Evolutionary conservation across 2,888 invertebrate species (phyloP).

Genomic region (Gortyna flavago): DNA sequence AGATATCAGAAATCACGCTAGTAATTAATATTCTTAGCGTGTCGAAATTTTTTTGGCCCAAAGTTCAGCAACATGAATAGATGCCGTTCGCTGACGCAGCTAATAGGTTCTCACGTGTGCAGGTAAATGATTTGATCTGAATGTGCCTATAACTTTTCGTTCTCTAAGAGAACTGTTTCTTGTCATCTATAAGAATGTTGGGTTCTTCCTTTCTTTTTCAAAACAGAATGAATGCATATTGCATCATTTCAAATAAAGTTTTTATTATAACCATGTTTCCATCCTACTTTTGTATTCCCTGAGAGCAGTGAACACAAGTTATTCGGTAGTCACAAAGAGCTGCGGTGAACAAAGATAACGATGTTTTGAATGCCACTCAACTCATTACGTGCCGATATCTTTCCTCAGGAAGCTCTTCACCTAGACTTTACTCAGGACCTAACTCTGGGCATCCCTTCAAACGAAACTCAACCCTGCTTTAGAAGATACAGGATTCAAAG

Average conservation of each 20-base stretch:
- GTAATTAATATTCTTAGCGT: no score
- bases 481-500: slow-evolving; percentile 39
- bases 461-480: slow-evolving; percentile 59
- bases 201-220: not conserved
- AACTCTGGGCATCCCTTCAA: slow-evolving; percentile 60
- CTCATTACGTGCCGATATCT: slow-evolving; percentile 88
- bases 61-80: no score
- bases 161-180: not conserved
- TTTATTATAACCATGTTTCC: slow-evolving; percentile 18
- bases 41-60: no score
- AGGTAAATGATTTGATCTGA: not conserved
- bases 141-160: not conserved
- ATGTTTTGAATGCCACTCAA: slow-evolving; percentile 87
- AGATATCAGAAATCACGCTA: not conserved
- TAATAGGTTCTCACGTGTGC: no score
- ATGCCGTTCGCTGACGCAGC: no score
- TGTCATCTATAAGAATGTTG: not conserved
- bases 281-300: slow-evolving; percentile 38
- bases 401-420: slow-evolving; percentile 81
- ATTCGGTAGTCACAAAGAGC: slow-evolving; percentile 70
- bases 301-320: slow-evolving; percentile 52
- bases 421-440: slow-evolving; percentile 75
- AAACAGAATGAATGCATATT: slow-evolving; percentile 4
- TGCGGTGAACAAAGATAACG: slow-evolving; percentile 83
- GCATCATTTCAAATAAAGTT: slow-evolving; percentile 28